phyloP scores from a whole-genome alignment of 2,113 vertebrate genomes.

The Grantiella picta region DNA sequence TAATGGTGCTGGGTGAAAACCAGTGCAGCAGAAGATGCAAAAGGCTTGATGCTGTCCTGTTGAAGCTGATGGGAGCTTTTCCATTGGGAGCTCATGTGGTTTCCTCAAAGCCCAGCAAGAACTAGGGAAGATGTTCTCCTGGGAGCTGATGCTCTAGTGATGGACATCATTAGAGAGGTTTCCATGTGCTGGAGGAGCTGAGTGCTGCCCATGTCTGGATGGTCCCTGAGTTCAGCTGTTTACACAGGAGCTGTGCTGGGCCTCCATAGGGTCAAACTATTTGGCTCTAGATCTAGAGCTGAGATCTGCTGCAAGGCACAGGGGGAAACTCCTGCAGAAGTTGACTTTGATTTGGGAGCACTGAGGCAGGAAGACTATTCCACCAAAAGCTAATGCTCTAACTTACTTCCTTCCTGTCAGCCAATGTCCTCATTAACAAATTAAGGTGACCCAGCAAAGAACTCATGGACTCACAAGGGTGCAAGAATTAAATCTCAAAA shows the following conservation, averaged over 20 bases:
- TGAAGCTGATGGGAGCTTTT: not conserved
- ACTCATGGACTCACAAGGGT: not conserved
- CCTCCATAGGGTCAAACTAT: not conserved
- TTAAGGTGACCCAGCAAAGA: not conserved
- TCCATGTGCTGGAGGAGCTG: not conserved
- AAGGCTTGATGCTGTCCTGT: not conserved
- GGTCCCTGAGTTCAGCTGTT: not conserved
- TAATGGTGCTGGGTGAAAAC: not conserved
- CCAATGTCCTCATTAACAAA: not conserved
- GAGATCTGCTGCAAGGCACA: not conserved
- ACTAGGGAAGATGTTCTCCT: not conserved
- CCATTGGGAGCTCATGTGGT: rapidly evolving
- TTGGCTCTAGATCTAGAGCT: not conserved
- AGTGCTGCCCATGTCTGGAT: not conserved
- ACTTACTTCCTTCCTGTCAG: not conserved
- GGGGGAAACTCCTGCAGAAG: not conserved
- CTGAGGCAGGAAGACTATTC: not conserved
- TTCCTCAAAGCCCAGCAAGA: not conserved
- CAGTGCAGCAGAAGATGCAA: not conserved
- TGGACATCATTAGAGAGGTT: not conserved
- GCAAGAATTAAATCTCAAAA: not conserved
- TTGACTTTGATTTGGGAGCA: not conserved
- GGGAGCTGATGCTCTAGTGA: not conserved
- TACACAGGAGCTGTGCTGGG: not conserved
- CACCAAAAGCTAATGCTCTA: not conserved